These are phyloP conservation scores for Harpalus rufipes DNA, from an alignment of 2,888 invertebrate genomes.

Conservation along the genomic window DNA sequence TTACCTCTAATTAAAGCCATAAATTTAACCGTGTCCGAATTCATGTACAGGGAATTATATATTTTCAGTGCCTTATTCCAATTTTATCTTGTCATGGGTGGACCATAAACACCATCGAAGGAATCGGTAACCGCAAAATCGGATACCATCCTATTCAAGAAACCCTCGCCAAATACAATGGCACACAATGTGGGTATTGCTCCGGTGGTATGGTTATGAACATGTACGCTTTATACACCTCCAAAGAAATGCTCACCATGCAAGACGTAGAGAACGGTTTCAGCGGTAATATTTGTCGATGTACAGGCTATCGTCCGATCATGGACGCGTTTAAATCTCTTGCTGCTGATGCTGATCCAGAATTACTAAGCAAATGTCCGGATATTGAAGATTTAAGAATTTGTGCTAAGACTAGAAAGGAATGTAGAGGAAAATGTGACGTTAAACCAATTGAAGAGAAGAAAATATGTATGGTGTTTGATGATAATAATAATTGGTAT, in stretches of 20 bases:
- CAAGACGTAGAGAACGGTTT: slow-evolving; percentile 84
- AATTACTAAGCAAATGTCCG: slow-evolving; percentile 72
- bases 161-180: slow-evolving; percentile 81
- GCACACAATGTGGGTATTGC: slow-evolving; percentile 86
- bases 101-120: slow-evolving; percentile 86
- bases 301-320: slow-evolving; percentile 85
- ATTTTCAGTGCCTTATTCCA: slow-evolving; percentile 78
- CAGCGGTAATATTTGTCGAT: slow-evolving; percentile 86
- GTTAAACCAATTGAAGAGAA: slow-evolving; percentile 73
- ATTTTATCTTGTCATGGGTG: slow-evolving; percentile 80
- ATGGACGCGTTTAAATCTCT: slow-evolving; percentile 83
- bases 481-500: slow-evolving; percentile 78
- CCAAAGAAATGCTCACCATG: slow-evolving; percentile 78
- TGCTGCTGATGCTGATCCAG: slow-evolving; percentile 76
- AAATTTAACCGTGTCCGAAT: too few species aligned
- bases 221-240: slow-evolving; percentile 81
- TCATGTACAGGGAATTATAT: too few species aligned
- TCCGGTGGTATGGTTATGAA: slow-evolving; percentile 89
- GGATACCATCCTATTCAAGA: slow-evolving; percentile 84
- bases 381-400: slow-evolving; percentile 78
- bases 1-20: too few species aligned
- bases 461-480: slow-evolving; percentile 74
- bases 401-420: slow-evolving; percentile 71
- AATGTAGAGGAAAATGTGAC: slow-evolving; percentile 71
- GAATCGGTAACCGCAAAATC: slow-evolving; percentile 81